These are phyloP conservation scores for Lonchura striata DNA, from an alignment of 2,113 vertebrate genomes.

Conservation along the genomic window DNA sequence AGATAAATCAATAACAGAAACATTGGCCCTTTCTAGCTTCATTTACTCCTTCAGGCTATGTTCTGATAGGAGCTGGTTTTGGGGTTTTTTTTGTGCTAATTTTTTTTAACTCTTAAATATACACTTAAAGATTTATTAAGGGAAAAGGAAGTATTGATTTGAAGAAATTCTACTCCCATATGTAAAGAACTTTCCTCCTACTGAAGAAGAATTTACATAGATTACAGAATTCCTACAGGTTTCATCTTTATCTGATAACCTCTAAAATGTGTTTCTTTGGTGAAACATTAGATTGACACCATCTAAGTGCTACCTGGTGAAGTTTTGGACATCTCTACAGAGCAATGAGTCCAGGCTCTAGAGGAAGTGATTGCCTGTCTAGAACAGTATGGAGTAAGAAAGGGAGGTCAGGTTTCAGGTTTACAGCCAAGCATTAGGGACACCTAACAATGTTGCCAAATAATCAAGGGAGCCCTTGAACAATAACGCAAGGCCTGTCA, in stretches of 20 bases:
- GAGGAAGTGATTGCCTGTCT: constrained; percentile 1
- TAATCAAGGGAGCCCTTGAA: not conserved
- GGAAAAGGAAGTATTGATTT: not conserved
- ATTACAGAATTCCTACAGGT: not conserved
- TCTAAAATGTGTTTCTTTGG: not conserved
- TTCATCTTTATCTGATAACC: not conserved
- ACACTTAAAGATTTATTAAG: not conserved
- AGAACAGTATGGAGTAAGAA: not conserved
- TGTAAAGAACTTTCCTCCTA: not conserved
- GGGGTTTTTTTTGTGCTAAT: not conserved
- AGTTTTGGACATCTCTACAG: not conserved
- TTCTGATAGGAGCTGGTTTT: not conserved
- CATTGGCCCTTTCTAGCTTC: not conserved
- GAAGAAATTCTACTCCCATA: not conserved
- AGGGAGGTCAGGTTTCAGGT: not conserved
- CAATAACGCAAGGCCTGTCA: not conserved
- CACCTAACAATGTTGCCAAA: not conserved
- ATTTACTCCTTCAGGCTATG: not conserved
- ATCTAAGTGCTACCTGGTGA: not conserved
- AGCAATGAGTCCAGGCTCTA: not conserved
- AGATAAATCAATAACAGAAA: not conserved
- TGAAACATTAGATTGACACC: not conserved
- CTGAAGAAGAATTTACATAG: not conserved
- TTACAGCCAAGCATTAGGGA: not conserved
- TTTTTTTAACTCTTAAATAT: not conserved